phyloP scores from a whole-genome alignment of 2,113 vertebrate genomes.

The Excalfactoria chinensis region DNA sequence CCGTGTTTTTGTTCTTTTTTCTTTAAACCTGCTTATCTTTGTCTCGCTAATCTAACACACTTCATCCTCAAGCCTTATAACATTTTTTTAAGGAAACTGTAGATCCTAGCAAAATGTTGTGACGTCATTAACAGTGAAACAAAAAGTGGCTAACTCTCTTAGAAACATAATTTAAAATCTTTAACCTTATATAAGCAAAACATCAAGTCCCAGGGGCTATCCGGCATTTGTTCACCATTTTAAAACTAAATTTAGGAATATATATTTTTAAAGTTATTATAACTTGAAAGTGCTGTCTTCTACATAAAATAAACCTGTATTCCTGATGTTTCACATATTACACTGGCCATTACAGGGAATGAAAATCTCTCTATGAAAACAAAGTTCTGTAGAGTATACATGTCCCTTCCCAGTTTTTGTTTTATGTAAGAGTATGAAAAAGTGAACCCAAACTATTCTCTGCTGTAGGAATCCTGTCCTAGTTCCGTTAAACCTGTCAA shows the following conservation, averaged over 20 bases:
- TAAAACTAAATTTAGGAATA: neutral
- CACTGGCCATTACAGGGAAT: neutral
- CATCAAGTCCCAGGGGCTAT: neutral
- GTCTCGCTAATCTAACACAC: neutral
- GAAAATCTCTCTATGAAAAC: neutral
- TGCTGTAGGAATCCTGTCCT: neutral
- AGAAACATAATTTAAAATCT: neutral
- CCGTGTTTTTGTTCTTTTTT: neutral
- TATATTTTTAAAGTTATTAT: neutral
- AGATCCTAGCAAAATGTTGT: neutral
- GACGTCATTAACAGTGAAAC: neutral
- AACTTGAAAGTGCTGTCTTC: neutral
- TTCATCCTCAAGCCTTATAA: neutral
- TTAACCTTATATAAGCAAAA: neutral
- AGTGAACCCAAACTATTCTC: fast-evolving
- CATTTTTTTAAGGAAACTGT: neutral
- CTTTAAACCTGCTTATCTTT: neutral
- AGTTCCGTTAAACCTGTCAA: neutral
- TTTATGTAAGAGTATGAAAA: neutral
- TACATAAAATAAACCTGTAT: neutral
- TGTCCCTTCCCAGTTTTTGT: neutral
- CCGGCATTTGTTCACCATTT: neutral
- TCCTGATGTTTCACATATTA: neutral
- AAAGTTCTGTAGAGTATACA: neutral
- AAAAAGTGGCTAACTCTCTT: neutral